Evolutionary conservation across 1,140 invertebrate genomes (phyloP).

Genomic region (Lepidurus packardi): DNA sequence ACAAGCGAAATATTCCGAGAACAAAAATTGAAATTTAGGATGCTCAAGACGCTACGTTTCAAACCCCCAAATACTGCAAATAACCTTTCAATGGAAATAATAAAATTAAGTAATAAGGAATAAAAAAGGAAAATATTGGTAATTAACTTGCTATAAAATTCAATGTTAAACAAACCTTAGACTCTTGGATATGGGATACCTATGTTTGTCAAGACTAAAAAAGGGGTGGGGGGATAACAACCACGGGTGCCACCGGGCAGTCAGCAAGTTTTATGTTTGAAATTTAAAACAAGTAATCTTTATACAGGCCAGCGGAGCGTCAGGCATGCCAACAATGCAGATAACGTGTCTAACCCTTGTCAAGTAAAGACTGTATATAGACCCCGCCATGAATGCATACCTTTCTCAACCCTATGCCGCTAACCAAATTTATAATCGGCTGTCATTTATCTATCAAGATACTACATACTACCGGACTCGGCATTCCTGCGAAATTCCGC

Average conservation of each 20-base stretch:
- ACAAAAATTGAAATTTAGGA: too few relatives aligned
- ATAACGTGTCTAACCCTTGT: conserved; percentile 21
- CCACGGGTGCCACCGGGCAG: conserved; percentile 12
- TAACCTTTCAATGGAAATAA: too few relatives aligned
- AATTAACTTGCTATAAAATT: background rate
- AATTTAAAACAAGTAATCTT: conserved; percentile 8
- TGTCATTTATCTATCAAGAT: conserved; percentile 19
- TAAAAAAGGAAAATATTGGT: background rate
- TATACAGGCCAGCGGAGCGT: background rate
- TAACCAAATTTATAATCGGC: conserved; percentile 18
- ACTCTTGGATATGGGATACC: background rate
- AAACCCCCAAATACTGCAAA: too few relatives aligned
- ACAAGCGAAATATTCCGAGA: too few relatives aligned
- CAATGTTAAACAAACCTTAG: background rate
- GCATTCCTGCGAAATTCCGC: background rate
- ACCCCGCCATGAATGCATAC: conserved; percentile 17
- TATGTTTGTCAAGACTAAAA: background rate
- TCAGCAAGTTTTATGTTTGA: background rate
- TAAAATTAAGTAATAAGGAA: background rate
- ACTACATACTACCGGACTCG: background rate
- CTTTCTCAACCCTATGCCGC: background rate
- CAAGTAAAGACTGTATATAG: background rate
- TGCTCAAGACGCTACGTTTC: too few relatives aligned
- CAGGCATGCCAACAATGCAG: conserved; percentile 20
- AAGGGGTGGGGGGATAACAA: background rate